Base-by-base conservation (phyloP, 2,888 invertebrate species). In the Melinaea marsaeus region DNA sequence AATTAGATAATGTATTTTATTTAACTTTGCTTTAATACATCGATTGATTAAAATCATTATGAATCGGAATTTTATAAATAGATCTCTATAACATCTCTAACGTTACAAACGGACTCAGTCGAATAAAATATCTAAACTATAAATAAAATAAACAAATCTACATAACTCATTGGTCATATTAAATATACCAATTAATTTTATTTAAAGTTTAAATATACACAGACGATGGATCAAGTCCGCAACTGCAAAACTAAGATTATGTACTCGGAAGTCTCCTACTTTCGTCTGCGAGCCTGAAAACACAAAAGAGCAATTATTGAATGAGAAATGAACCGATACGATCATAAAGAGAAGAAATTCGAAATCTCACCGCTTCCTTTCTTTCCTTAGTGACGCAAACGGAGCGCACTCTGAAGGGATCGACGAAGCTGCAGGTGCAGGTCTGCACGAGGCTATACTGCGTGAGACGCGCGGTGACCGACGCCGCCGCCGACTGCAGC, bases 401-500 rank as follows among this genome's bases (percentile, higher is more conserved):
- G 32, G 88, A 83, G 66, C 82, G 79, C 0, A 78, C 85, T 2
- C 74, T 69, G 79, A 86, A 84, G 58, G 86, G 76, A 58, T 85
- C 82, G 0, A 72, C 74, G 72, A 81, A 84, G 0, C 67, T 60
- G 74, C 91, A 91, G 0, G 75, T 75, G 76, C 93, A 93, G 64
- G 90, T 85, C 66, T 91, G 84, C 37, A 84, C 81, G 57, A 86
- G 65, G 60, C 79, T 81, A 35, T 85, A 75, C 13, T 75, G 80
- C 22, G 85, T 70, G 69, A 92, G 66, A 54, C 81, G 78, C 61
- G 88, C 83, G 47, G 79, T 79, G 72, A 93, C 86, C 69, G 88
- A 86, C 51, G 82, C 78, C 1, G 90, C 79, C 0, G 92, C 90
- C 0, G 93, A 87, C 73, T 92, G 91, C 35, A 93, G 70, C 84